Base-by-base conservation (phyloP, 2,113 vertebrate genomes). In the Clinocottus analis region DNA sequence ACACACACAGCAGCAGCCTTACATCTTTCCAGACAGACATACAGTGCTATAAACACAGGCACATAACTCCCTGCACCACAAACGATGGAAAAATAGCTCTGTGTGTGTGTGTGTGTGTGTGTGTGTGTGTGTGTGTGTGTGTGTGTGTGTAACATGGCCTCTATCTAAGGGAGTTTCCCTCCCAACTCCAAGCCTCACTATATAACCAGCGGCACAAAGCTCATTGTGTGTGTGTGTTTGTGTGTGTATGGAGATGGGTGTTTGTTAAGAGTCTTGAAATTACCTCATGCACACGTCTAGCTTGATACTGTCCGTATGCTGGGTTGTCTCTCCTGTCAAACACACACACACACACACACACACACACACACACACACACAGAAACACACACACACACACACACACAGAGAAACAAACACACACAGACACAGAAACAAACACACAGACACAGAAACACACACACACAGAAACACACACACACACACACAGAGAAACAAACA, bases 11-110 rank as follows among this genome's bases (percentile, higher is more conserved):
- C 63, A 55, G 59, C 70, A 61, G 25, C 31, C 16, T 49, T 64
- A 75, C 79, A 72, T 77, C 77, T 84, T 79, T 80, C 77, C 86
- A 87, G 70, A 85, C 72, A 92, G 82, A 82, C 80, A 74, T 69
- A 85, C 84, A 76, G 78, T 75, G 77, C 81, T 68, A 83, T 88
- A 87, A 92, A 89, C 87, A 91, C 86, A 27, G 39, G 79, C 71
- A 75, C 86, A 68, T 77, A 83, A 29, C 76, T 88, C 23, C 33
- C 67, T 78, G 69, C 43, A 87, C 85, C 82, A 60, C 86, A 90
- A 90, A 83, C 35, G 76, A 83, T 67, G 75, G 78, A 88, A 85
- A 92, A 86, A 86, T 72, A 84, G 75, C 70, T 51, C 35, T 79
- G 74, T 70, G 61, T 76, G 53, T 86, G 23, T 83, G 59, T 88